phyloP scores from a whole-genome alignment of 2,113 vertebrate genomes.

The Helogale parvula region DNA sequence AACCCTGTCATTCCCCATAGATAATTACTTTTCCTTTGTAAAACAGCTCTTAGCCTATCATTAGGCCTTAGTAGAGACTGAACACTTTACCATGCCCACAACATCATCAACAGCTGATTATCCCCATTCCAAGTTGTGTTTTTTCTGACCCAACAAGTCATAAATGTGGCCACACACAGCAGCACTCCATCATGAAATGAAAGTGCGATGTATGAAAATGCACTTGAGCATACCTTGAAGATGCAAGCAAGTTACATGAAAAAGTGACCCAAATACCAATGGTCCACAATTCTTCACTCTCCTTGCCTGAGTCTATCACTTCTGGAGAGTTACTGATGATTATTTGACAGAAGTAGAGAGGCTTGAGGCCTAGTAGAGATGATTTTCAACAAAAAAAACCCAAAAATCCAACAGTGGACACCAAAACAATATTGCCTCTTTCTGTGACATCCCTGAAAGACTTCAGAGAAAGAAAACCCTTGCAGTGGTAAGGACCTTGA shows the following conservation, averaged over 20 bases:
- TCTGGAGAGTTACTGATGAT: background rate
- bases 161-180: background rate
- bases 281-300: background rate
- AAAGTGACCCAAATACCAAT: background rate
- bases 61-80: background rate
- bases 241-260: too few relatives aligned
- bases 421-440: background rate
- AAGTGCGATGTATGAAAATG: background rate
- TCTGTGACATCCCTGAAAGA: background rate
- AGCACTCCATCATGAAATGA: background rate
- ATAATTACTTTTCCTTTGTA: background rate
- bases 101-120: background rate
- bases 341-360: background rate
- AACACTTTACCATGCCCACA: background rate
- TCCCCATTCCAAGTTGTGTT: background rate
- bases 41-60: background rate
- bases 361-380: background rate
- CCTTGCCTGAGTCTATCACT: background rate
- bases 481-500: background rate
- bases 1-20: background rate
- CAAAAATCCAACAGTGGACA: too few relatives aligned
- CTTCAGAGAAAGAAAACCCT: background rate
- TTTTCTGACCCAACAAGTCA: background rate
- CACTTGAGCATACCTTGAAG: background rate
- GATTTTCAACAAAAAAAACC: background rate